Conservation (phyloP, 1,140 invertebrate species). For the Mercenaria mercenaria region DNA sequence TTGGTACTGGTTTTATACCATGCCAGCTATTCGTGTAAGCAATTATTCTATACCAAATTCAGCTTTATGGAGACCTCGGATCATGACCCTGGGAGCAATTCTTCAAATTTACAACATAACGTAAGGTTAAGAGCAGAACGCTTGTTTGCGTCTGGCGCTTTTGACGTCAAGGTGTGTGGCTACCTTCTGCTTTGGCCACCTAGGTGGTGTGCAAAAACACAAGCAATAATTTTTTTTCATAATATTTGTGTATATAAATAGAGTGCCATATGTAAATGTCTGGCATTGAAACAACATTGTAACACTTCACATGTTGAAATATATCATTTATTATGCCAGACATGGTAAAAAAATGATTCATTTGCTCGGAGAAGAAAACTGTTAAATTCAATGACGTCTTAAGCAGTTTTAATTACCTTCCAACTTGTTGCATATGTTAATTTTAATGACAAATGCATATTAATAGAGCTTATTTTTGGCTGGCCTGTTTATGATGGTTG, state of each 20-base stretch:
- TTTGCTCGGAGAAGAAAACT: background rate
- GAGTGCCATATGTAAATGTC: background rate
- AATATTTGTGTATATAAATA: background rate
- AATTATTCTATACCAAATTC: constrained; percentile 61
- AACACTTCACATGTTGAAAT: constrained; percentile 28
- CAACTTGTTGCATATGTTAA: background rate
- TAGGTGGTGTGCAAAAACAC: background rate
- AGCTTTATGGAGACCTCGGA: constrained; percentile 44
- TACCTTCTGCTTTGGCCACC: background rate
- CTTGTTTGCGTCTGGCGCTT: constrained; percentile 8
- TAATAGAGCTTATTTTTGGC: background rate
- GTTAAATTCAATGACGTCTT: background rate
- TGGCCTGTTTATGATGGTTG: background rate
- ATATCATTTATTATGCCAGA: constrained; percentile 2
- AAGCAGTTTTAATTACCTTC: background rate
- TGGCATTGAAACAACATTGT: constrained; percentile 10
- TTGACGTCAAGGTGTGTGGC: constrained; percentile 30
- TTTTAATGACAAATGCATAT: constrained; percentile 9
- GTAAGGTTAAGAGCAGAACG: constrained; percentile 28
- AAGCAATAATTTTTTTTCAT: background rate
- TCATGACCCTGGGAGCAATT: constrained; percentile 64
- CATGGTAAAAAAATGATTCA: background rate
- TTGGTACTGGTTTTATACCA: constrained; percentile 51
- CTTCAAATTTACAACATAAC: constrained; percentile 65
- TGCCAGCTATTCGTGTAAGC: constrained; percentile 54